Percentiles rank a stretch among this genome's conserved stretches.
phyloP scores from a whole-genome alignment of 2,113 vertebrate genomes.

The Campylorhamphus procurvoides region DNA sequence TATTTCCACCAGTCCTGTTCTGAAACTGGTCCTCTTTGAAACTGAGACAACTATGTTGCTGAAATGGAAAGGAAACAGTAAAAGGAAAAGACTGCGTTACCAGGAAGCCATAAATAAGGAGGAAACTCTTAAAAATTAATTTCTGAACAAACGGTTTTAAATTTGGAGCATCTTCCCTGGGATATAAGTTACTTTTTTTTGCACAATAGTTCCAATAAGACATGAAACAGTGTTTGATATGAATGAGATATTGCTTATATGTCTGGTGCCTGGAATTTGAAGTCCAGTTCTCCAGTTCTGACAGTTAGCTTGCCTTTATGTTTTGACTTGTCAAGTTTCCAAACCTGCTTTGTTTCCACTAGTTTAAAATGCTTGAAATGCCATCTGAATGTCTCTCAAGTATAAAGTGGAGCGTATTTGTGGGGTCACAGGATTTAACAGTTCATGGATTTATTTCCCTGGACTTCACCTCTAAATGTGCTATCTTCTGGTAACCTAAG shows the following conservation, averaged over 20 bases:
- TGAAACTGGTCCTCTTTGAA: neutral
- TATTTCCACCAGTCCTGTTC: neutral
- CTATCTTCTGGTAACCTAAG: neutral
- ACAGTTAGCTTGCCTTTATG: neutral
- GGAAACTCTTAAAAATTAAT: neutral
- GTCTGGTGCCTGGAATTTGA: neutral
- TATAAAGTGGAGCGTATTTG: neutral
- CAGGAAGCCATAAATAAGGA: neutral
- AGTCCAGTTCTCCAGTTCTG: neutral
- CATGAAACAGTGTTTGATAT: neutral
- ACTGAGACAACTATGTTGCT: neutral
- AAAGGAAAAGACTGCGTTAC: neutral
- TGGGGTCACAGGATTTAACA: neutral
- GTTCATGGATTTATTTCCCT: neutral
- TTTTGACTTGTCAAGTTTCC: neutral
- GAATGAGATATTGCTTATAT: neutral
- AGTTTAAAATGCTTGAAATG: neutral
- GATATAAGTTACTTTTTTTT: neutral
- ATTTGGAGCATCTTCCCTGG: neutral
- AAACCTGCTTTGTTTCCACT: neutral
- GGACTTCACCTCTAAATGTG: neutral
- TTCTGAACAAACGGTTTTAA: neutral
- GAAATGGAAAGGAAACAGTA: neutral
- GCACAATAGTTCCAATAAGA: neutral
- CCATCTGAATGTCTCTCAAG: neutral